These are phyloP conservation scores for Onychorhynchus coronatus DNA, from an alignment of 2,113 vertebrate species.

Conservation along the genomic window DNA sequence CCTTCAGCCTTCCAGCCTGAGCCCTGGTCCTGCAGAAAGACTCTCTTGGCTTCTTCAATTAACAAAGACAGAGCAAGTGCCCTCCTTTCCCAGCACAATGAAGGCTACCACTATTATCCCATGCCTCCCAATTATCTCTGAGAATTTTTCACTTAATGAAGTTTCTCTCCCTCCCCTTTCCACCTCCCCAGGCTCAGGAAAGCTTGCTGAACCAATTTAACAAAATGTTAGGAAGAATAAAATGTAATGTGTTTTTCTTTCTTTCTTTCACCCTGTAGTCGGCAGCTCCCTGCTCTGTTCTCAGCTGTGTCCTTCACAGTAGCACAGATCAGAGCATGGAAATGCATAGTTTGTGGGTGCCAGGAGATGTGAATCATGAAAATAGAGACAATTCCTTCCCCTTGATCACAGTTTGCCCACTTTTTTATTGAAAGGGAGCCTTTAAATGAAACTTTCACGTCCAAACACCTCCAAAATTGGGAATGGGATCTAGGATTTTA, in stretches of 20 bases:
- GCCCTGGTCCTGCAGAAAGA: not conserved
- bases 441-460: constrained; percentile 51
- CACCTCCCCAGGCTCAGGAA: constrained; percentile 4
- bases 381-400: constrained; percentile 62
- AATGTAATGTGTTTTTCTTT: constrained; percentile 30
- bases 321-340: constrained; percentile 66
- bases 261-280: constrained; percentile 56
- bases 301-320: constrained; percentile 67
- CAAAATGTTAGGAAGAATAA: constrained; percentile 20
- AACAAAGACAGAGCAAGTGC: not conserved
- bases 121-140: constrained; percentile 59
- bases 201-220: constrained; percentile 61
- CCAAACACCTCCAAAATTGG: constrained; percentile 32
- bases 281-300: constrained; percentile 70
- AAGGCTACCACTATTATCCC: constrained; percentile 33
- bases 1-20: not conserved
- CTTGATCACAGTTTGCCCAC: constrained; percentile 67
- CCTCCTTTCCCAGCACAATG: constrained; percentile 56
- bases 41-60: not conserved
- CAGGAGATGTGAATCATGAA: constrained; percentile 65
- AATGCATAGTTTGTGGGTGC: constrained; percentile 72
- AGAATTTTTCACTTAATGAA: constrained; percentile 61
- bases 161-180: constrained; percentile 50
- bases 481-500: not conserved
- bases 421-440: constrained; percentile 51